Evolutionary conservation across 2,797 vertebrate genomes (phyloP).

Genomic region (Periparus ater): DNA sequence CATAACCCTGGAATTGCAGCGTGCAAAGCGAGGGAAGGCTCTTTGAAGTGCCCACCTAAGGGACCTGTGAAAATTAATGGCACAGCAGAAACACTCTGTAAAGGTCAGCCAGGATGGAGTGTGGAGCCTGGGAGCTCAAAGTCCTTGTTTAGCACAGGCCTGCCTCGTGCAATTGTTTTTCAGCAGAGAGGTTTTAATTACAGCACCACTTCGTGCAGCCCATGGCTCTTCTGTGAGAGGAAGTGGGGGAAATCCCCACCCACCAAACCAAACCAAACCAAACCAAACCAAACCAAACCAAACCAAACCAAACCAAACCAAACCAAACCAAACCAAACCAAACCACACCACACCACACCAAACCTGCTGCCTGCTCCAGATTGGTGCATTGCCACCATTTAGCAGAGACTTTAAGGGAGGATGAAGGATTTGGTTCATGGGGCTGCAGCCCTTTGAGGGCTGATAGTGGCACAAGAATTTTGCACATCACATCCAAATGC

Average conservation of each 20-base stretch:
- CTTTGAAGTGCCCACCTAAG: neutral
- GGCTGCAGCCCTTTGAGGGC: neutral
- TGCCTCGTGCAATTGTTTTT: neutral
- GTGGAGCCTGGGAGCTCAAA: neutral
- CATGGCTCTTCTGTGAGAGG: neutral
- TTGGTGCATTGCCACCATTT: rapidly evolving
- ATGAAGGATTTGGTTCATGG: neutral
- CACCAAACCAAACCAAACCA: neutral
- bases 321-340: neutral
- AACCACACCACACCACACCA: neutral
- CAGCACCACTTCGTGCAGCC: neutral
- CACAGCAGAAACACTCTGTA: neutral
- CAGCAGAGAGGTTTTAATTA: neutral
- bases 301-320: neutral
- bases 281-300: neutral
- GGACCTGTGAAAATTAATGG: neutral
- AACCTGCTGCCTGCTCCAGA: neutral
- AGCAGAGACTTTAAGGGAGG: neutral
- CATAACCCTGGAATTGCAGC: neutral
- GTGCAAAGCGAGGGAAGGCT: neutral
- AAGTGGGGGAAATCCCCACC: neutral
- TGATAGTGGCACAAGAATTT: neutral
- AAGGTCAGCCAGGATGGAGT: neutral
- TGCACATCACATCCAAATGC: rapidly evolving
- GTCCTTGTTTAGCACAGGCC: neutral